These are phyloP conservation scores for Dasyurus viverrinus DNA, from an alignment of 2,113 vertebrate genomes.

Conservation along the genomic window DNA sequence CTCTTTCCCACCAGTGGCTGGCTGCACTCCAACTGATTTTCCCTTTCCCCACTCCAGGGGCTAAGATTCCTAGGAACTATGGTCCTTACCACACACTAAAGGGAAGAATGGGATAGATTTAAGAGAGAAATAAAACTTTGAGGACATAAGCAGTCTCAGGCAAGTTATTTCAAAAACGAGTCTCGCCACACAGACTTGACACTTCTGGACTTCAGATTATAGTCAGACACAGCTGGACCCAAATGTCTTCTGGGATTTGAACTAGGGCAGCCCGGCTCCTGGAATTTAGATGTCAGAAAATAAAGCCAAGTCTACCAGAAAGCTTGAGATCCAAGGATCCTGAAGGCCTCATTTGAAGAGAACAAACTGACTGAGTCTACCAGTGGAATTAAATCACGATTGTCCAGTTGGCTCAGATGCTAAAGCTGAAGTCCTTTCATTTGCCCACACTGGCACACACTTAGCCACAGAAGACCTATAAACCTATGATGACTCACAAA, in stretches of 20 bases:
- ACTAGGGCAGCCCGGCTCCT: not conserved
- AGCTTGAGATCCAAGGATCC: not conserved
- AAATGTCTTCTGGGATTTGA: not conserved
- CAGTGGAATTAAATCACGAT: not conserved
- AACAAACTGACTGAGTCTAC: constrained; percentile 21
- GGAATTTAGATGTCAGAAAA: not conserved
- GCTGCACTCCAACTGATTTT: not conserved
- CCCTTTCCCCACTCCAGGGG: not conserved
- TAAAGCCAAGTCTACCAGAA: not conserved
- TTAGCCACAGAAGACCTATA: constrained; percentile 31
- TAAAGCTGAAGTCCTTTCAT: constrained; percentile 23
- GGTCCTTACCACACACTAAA: not conserved
- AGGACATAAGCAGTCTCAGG: not conserved
- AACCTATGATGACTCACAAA: constrained; percentile 53
- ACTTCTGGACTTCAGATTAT: not conserved
- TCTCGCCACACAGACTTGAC: not conserved
- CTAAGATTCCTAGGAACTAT: not conserved
- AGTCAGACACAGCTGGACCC: not conserved
- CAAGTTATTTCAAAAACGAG: not conserved
- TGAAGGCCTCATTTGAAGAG: constrained; percentile 1
- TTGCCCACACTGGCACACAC: not conserved
- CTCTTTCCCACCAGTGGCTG: not conserved
- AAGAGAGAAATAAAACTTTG: not conserved
- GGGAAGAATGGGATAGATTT: not conserved
- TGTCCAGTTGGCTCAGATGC: constrained; percentile 27